These are phyloP conservation scores for Saccopteryx bilineata DNA, from an alignment of 2,113 vertebrate genomes.

Conservation along the genomic window DNA sequence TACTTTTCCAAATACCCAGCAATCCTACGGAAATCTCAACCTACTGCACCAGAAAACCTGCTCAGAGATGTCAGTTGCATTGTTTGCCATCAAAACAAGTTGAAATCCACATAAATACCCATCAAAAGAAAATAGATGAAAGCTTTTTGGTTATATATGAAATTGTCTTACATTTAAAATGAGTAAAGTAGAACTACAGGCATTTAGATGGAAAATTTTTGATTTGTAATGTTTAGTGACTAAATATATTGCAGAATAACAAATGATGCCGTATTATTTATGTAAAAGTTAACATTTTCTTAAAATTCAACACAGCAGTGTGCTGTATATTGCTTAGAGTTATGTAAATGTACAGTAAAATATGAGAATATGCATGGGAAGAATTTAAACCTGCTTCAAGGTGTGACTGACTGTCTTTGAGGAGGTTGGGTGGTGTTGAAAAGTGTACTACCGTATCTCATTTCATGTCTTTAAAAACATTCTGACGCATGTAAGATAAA, in stretches of 20 bases:
- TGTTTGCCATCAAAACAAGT: constrained; percentile 6
- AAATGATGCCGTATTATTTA: not conserved
- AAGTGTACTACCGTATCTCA: not conserved
- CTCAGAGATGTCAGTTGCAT: not conserved
- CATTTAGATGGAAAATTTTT: not conserved
- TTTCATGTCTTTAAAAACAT: not conserved
- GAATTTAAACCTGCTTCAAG: not conserved
- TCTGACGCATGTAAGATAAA: not conserved
- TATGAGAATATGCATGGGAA: not conserved
- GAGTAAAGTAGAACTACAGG: not conserved
- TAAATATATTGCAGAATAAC: not conserved
- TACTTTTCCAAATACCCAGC: not conserved
- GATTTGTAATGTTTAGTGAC: not conserved
- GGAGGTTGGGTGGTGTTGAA: not conserved
- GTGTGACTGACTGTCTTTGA: not conserved
- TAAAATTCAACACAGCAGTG: not conserved
- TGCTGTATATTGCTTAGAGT: not conserved
- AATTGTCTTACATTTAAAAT: not conserved
- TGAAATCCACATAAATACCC: not conserved
- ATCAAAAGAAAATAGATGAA: constrained; percentile 1
- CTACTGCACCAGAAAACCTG: not conserved
- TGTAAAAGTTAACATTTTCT: not conserved
- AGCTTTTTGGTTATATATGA: not conserved
- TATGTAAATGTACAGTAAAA: not conserved
- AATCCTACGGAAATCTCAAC: not conserved